Conservation (phyloP, 2,797 vertebrate species). For the Labeo calbasu region DNA sequence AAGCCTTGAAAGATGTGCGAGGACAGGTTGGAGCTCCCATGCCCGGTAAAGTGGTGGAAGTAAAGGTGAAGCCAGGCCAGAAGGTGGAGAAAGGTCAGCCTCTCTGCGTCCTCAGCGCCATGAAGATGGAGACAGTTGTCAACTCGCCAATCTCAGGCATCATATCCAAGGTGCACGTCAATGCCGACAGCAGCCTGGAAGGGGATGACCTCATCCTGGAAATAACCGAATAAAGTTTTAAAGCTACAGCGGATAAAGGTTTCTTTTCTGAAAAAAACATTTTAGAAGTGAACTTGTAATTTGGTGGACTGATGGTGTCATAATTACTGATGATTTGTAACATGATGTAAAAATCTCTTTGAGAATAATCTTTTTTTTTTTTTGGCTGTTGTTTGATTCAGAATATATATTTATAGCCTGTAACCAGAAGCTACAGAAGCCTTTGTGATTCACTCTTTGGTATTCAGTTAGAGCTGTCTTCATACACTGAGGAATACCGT, state of each 20-base stretch:
- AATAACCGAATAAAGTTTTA: constrained; percentile 75
- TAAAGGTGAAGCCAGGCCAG: constrained; percentile 83
- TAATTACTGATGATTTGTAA: constrained; percentile 13
- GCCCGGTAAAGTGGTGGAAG: constrained; percentile 93
- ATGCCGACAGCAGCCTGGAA: constrained; percentile 84
- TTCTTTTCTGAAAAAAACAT: not conserved
- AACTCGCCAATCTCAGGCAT: constrained; percentile 87
- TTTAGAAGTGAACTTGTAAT: constrained; percentile 15
- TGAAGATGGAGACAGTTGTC: constrained; percentile 98
- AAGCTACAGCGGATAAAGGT: not conserved
- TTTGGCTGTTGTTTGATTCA: not conserved
- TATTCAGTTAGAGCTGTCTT: constrained; percentile 9
- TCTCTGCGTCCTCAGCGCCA: constrained; percentile 92
- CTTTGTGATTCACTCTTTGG: constrained; percentile 26
- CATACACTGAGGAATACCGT: constrained; percentile 5
- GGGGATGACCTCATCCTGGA: constrained; percentile 93
- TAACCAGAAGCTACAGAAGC: not conserved
- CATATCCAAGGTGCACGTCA: constrained; percentile 81
- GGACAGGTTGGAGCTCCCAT: constrained; percentile 94
- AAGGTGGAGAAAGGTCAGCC: constrained; percentile 89
- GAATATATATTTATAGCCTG: constrained; percentile 7
- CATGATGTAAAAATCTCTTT: not conserved
- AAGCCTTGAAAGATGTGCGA: constrained; percentile 89
- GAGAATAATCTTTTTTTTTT: not conserved
- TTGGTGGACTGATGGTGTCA: not conserved